Conservation (phyloP, 2,113 vertebrate genomes). For the Microcebus jonahi region DNA sequence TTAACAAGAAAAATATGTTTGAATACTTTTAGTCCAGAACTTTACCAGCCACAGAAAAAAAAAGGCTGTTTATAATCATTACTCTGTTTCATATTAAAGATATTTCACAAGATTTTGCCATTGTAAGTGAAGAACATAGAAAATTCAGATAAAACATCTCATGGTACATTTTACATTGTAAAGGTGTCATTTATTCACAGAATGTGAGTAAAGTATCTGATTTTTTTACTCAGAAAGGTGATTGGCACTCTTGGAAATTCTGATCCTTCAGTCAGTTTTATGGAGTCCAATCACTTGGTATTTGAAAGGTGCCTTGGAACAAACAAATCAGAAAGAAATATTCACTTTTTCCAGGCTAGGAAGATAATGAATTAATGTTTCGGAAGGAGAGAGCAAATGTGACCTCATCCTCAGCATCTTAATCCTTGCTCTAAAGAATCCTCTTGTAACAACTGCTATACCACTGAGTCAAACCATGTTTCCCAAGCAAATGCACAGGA, state of each 20-base stretch:
- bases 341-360: not conserved
- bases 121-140: conserved; percentile 6
- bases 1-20: conserved; percentile 37
- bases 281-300: not conserved
- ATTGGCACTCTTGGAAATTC: not conserved
- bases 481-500: not conserved
- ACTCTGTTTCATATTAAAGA: conserved; percentile 4
- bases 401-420: not conserved
- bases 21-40: conserved; percentile 21
- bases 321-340: not conserved
- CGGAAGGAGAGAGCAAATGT: not conserved
- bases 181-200: not conserved
- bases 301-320: not conserved
- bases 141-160: not conserved
- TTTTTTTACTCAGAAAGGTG: conserved; percentile 5
- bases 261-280: not conserved
- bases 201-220: not conserved
- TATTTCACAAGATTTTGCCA: conserved; percentile 27
- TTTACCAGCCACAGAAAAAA: not conserved
- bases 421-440: not conserved
- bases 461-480: not conserved
- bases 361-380: not conserved
- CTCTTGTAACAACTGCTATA: not conserved
- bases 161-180: not conserved
- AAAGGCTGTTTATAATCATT: not conserved